Conservation (phyloP, 2,113 vertebrate species). For the Macrotis lagotis region DNA sequence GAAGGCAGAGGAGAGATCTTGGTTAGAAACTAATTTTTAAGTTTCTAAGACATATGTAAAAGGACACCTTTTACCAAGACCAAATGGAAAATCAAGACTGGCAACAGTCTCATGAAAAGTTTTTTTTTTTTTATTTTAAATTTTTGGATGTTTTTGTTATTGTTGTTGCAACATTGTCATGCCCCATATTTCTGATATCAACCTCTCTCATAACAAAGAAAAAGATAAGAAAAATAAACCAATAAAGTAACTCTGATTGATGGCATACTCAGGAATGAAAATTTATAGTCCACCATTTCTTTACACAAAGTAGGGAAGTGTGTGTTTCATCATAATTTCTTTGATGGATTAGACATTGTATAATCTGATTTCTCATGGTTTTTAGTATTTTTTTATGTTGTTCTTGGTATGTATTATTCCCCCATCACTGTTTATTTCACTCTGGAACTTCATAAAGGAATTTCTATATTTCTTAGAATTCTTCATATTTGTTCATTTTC, state of each 20-base stretch:
- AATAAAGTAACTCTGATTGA: neutral
- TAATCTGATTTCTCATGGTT: neutral
- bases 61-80: neutral
- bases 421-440: neutral
- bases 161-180: neutral
- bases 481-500: neutral
- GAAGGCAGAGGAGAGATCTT: constrained; percentile 7
- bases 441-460: neutral
- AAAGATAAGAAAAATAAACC: neutral
- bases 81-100: neutral
- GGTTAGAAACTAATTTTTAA: neutral
- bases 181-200: neutral
- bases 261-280: neutral
- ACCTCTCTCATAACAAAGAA: neutral
- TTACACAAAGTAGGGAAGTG: neutral
- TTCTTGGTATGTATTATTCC: neutral
- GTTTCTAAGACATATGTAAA: constrained; percentile 29
- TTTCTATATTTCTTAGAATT: neutral
- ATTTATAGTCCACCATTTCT: neutral
- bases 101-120: neutral
- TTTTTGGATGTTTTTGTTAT: neutral
- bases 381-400: neutral
- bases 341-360: neutral
- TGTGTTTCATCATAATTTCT: neutral
- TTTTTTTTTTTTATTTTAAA: neutral